phyloP scores from a whole-genome alignment of 2,113 vertebrate genomes.

The Lasiurus cinereus region DNA sequence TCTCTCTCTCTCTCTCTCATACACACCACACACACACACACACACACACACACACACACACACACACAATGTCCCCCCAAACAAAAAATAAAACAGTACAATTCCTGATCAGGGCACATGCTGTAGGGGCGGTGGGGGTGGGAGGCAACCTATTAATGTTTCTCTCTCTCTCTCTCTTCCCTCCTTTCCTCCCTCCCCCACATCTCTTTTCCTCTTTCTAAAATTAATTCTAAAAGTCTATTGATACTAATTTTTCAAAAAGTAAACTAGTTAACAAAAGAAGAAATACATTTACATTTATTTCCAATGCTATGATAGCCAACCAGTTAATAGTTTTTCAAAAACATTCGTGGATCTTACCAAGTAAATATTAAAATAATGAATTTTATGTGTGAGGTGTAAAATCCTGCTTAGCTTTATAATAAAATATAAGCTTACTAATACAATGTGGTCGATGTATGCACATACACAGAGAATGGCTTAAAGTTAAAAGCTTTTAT shows the following conservation, averaged over 20 bases:
- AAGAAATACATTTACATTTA: slow-evolving; percentile 36
- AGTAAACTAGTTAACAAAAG: slow-evolving; percentile 56
- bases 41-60: not conserved
- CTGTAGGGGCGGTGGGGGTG: no score
- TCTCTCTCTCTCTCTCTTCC: not conserved
- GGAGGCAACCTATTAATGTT: not conserved
- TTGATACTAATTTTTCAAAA: slow-evolving; percentile 29
- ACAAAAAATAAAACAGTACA: not conserved
- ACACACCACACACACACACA: no score
- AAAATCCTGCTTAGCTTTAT: slow-evolving; percentile 80
- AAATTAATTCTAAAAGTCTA: not conserved
- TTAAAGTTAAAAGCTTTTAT: slow-evolving; percentile 80
- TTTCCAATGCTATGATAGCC: slow-evolving; percentile 26
- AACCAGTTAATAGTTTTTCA: slow-evolving; percentile 30
- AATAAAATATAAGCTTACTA: slow-evolving; percentile 72
- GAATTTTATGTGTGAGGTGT: slow-evolving; percentile 77
- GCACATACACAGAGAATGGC: slow-evolving; percentile 78
- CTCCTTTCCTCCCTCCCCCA: no score
- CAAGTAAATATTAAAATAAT: slow-evolving; percentile 74
- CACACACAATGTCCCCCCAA: not conserved
- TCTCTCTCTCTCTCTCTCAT: no score
- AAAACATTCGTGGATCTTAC: slow-evolving; percentile 38
- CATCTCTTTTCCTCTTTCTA: not conserved
- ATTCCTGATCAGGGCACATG: not conserved
- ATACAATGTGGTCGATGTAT: slow-evolving; percentile 51